A percentile compares a stretch with the other conserved stretches of the same genome.
Conservation (phyloP, 1,140 invertebrate genomes). For the Metopolophium dirhodum region DNA sequence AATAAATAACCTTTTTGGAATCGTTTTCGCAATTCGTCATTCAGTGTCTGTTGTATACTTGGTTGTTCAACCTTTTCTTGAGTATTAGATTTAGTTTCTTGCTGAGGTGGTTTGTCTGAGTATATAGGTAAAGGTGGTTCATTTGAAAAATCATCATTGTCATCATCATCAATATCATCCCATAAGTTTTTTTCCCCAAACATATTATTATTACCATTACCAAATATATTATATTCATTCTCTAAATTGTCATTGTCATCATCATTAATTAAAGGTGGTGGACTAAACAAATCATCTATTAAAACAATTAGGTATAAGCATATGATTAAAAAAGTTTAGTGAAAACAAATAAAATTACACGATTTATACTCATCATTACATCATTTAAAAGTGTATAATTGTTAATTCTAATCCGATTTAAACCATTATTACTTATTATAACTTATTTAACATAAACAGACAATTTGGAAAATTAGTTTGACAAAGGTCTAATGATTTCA, state of each 20-base stretch:
- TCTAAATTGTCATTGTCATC: slow-evolving; percentile 34
- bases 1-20: slow-evolving; percentile 51
- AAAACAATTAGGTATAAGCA: background rate
- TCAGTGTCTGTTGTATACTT: slow-evolving; percentile 45
- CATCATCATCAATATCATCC: slow-evolving; percentile 45
- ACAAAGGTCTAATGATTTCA: background rate
- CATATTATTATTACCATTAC: slow-evolving; percentile 7
- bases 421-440: too few species aligned
- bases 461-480: background rate
- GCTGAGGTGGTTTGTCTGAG: background rate
- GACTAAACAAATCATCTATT: slow-evolving; percentile 43
- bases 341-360: background rate
- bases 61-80: background rate
- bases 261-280: slow-evolving; percentile 48
- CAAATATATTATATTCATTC: slow-evolving; percentile 53
- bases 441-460: too few species aligned
- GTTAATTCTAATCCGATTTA: background rate
- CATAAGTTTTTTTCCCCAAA: slow-evolving; percentile 43
- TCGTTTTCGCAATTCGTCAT: slow-evolving; percentile 37
- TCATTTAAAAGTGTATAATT: background rate
- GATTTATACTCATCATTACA: background rate
- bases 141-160: slow-evolving; percentile 38
- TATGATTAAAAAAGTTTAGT: background rate
- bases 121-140: slow-evolving; percentile 39
- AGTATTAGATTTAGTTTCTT: background rate